phyloP scores from a whole-genome alignment of 2,113 vertebrate genomes.

The Phoenicopterus ruber region DNA sequence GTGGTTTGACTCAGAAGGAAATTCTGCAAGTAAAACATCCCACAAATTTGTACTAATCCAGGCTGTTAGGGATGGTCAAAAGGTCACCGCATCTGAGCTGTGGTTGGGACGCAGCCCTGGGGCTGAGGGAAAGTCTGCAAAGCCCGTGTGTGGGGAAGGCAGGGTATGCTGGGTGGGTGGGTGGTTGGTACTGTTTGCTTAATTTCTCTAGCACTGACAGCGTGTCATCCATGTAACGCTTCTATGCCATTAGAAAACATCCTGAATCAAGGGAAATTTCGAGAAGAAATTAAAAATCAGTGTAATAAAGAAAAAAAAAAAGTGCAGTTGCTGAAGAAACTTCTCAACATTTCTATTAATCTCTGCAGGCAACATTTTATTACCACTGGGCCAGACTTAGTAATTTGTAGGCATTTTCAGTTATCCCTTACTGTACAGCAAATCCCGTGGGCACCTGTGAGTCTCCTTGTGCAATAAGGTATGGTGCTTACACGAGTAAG shows the following conservation, averaged over 20 bases:
- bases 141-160: rapidly evolving
- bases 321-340: background rate
- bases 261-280: background rate
- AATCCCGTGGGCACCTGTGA: background rate
- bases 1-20: background rate
- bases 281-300: background rate
- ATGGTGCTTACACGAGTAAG: rapidly evolving
- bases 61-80: background rate
- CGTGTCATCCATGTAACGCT: rapidly evolving
- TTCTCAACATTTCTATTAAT: background rate
- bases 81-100: background rate
- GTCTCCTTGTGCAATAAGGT: background rate
- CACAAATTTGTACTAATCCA: background rate
- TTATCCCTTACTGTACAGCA: background rate
- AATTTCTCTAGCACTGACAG: background rate
- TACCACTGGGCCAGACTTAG: background rate
- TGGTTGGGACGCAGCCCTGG: background rate
- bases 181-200: background rate
- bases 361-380: background rate
- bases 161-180: background rate
- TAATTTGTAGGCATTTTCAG: background rate
- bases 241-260: background rate
- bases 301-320: background rate
- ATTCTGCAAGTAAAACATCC: background rate
- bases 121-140: background rate